Conservation (phyloP, 2,113 vertebrate genomes). For the Rhinolophus ferrumequinum region DNA sequence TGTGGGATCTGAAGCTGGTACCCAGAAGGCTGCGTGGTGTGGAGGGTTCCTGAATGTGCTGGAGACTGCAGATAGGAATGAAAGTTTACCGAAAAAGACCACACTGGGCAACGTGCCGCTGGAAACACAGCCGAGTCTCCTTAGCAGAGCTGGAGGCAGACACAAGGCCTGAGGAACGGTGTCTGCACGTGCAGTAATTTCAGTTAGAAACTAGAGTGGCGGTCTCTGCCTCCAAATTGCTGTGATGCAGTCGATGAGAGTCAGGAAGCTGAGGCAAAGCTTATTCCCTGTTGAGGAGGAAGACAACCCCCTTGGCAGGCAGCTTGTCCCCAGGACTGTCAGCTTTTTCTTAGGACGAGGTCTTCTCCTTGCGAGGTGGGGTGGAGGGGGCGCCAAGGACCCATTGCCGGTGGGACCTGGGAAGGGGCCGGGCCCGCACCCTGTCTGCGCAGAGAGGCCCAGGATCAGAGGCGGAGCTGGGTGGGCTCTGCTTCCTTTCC, state of each 20-base stretch:
- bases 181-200: fast-evolving
- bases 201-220: fast-evolving
- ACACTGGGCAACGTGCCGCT: fast-evolving
- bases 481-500: neutral
- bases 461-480: neutral
- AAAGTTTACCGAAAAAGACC: too few relatives aligned
- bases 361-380: neutral
- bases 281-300: neutral
- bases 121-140: neutral
- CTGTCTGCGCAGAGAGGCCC: neutral
- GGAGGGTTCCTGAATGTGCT: neutral
- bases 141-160: neutral
- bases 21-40: neutral
- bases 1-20: neutral
- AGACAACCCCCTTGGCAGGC: fast-evolving
- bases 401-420: fast-evolving
- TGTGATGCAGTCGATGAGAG: fast-evolving
- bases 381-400: neutral
- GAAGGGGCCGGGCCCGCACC: neutral
- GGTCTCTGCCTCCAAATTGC: fast-evolving
- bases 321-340: too few relatives aligned
- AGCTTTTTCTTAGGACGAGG: neutral
- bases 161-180: fast-evolving
- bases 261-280: neutral
- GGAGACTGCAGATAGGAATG: neutral